Base-by-base conservation (phyloP, 2,113 vertebrate genomes). In the Microtus montanus region DNA sequence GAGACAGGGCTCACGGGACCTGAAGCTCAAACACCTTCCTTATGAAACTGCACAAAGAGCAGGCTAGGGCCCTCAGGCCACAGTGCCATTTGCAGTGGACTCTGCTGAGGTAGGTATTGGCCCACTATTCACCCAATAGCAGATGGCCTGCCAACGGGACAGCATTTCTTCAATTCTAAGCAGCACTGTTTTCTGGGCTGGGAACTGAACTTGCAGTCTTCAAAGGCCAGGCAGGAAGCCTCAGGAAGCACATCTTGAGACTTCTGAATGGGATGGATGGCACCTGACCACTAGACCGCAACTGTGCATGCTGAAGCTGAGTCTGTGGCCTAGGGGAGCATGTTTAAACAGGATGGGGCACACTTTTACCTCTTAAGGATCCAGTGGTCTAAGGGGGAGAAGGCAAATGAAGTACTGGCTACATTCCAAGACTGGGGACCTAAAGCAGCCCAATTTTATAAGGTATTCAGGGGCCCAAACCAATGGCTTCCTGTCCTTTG, bases 251-350 rank as follows among this genome's bases (percentile, higher is more conserved):
- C 9, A 26, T 24, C 49, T 64, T 13, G 49, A 52, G 71, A 24
- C 33, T 82, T 70, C 79, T 75, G 49, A 74, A 54, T 1, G 41
- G 91, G 66, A 13, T 44, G 78, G 1, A 6, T 0, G 73, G 47
- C 33, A 28, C 44, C 49, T 73, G 6, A 0, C 4, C 14, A 19
- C 77, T 22, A 58, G 58, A 58, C 58, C 19, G 0, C 0, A 22
- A 22, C n/a, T 0, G 5, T 3, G 8, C 4, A 4, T 0, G 15
- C 20, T 38, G 41, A 35, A 24, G 1, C 38, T 30, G 26, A 1
- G 49, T 14, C 79, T 1, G 1, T 0, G 41, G 73, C 54, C n/a
- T 35, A 17, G 35, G 68, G 64, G n/a, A 44, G 70, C 70, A 88
- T 20, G 74, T 87, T 68, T 6, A 44, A 26, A 73, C n/a, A 3